These are phyloP conservation scores for Silurus meridionalis DNA, from an alignment of 2,113 vertebrate species.

Conservation along the genomic window DNA sequence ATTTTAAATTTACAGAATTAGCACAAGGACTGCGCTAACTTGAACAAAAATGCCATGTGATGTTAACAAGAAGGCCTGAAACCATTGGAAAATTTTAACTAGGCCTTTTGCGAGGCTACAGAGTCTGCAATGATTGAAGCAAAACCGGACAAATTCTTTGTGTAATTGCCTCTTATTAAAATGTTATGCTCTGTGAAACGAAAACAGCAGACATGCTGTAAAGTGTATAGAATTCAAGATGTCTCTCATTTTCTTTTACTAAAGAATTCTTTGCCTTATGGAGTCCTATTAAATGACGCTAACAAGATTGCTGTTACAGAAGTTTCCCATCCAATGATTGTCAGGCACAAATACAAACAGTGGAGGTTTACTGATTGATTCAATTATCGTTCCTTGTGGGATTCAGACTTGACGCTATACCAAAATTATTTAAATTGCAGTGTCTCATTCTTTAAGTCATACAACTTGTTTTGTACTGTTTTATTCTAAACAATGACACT, in stretches of 20 bases:
- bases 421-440: neutral
- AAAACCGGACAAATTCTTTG: neutral
- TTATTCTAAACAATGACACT: neutral
- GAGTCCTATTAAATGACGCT: neutral
- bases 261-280: neutral
- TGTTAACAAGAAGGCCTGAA: constrained; percentile 28
- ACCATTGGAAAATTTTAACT: constrained; percentile 21
- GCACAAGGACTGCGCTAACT: neutral
- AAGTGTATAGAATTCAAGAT: neutral
- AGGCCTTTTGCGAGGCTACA: neutral
- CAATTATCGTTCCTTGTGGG: neutral
- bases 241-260: neutral
- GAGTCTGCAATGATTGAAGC: constrained; percentile 5
- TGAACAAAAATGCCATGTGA: constrained; percentile 7
- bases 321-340: neutral
- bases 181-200: neutral
- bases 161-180: constrained; percentile 3
- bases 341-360: constrained; percentile 4
- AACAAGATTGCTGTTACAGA: neutral
- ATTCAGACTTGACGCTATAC: neutral
- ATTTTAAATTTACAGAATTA: constrained; percentile 8
- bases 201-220: neutral
- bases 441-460: neutral
- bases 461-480: neutral
- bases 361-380: neutral